A percentile compares a stretch with the other conserved stretches of the same genome.
These are phyloP conservation scores for Mareca penelope DNA, from an alignment of 2,797 vertebrate species.

Conservation along the genomic window DNA sequence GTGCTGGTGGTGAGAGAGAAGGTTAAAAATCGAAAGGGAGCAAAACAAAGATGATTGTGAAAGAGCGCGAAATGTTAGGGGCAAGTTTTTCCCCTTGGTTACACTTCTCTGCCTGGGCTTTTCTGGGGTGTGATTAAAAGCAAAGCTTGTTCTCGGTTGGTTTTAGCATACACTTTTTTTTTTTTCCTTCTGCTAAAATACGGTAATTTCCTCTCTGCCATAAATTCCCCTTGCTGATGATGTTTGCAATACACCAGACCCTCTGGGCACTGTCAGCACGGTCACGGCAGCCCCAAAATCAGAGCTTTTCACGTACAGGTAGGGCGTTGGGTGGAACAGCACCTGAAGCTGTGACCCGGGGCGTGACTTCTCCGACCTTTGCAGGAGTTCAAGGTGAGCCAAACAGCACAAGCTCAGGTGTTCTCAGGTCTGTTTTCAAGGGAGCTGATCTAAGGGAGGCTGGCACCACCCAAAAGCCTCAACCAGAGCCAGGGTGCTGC, in stretches of 20 bases:
- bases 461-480: neutral
- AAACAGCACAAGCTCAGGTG: neutral
- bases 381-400: neutral
- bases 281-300: neutral
- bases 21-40: constrained; percentile 17
- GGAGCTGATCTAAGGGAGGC: neutral
- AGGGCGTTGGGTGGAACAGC: neutral
- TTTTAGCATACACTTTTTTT: neutral
- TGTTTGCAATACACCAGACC: neutral
- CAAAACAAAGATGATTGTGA: neutral
- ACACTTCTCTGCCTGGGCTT: neutral
- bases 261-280: neutral
- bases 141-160: neutral
- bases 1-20: constrained; percentile 48
- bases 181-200: neutral
- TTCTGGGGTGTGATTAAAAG: neutral
- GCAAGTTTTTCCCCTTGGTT: constrained; percentile 17
- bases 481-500: neutral
- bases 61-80: constrained; percentile 18
- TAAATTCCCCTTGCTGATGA: neutral
- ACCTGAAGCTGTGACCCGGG: neutral
- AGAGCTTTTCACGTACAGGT: neutral
- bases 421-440: neutral
- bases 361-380: neutral
- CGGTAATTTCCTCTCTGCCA: neutral